Base-by-base conservation (phyloP, 2,113 vertebrate species). In the Rhabdornis inornatus region DNA sequence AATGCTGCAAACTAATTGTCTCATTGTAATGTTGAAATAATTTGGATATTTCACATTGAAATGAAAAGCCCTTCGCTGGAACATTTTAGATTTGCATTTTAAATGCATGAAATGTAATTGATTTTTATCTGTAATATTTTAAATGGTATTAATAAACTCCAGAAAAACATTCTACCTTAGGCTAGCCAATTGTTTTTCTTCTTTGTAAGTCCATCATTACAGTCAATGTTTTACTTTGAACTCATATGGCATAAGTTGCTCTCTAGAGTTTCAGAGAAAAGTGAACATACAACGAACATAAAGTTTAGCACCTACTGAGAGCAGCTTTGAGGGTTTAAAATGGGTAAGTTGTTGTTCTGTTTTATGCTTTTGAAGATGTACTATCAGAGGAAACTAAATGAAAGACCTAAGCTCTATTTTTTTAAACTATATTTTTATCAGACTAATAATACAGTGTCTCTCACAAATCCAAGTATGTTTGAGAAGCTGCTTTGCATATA, bases 91-190 rank as follows among this genome's bases (percentile, higher is more conserved):
- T 97, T 98, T 98, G 98, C 98, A 98, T 98, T 98, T 98, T 98
- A 98, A 98, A 98, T 98, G 98, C 98, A 98, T 98, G 98, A 98
- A 97, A 98, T 98, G 98, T 98, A 98, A 98, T 98, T 98, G 98
- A 98, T 98, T 98, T 98, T 98, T 98, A 98, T 98, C 98, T 98
- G 98, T 98, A 98, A 98, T 98, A 98, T 98, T 98, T 98, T 98
- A 98, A 98, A 98, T 98, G 98, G 98, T 98, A 98, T 98, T 98
- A 98, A 98, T 98, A 98, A 98, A 98, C 97, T 97, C 96, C 97
- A 98, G 97, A 98, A 96, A 97, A 98, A 96, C 96, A 96, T 95
- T 95, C 87, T 92, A 94, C 89, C 71, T 96, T 98, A 98, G 97
- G 97, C 91, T 94, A 98, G 95, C 92, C 96, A 97, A 61, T 97